Evolutionary conservation across 2,113 vertebrate species (phyloP).

Genomic region (Nothocercus nigrocapillus): DNA sequence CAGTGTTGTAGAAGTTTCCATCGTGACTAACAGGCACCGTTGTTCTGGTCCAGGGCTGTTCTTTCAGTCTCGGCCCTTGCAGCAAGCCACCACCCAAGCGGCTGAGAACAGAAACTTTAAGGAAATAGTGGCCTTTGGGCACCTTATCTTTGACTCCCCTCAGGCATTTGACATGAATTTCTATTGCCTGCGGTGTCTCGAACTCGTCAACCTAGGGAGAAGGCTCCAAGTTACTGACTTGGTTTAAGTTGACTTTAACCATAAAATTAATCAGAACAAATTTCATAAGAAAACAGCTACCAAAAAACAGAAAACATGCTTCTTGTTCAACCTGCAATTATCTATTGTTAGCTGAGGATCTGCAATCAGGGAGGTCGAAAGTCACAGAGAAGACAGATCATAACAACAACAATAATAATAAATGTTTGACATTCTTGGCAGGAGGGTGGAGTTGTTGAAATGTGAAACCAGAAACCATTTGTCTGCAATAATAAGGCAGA

Average conservation of each 20-base stretch:
- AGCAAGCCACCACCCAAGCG: conserved; percentile 77
- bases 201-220: conserved; percentile 74
- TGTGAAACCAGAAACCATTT: conserved; percentile 61
- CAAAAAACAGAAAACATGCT: conserved; percentile 32
- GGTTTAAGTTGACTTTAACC: conserved; percentile 24
- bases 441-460: conserved; percentile 55
- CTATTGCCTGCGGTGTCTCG: conserved; percentile 71
- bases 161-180: conserved; percentile 84
- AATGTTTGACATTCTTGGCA: conserved; percentile 12
- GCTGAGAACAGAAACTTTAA: conserved; percentile 83
- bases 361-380: conserved; percentile 74
- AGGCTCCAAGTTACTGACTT: conserved; percentile 72
- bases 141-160: conserved; percentile 89
- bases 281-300: conserved; percentile 37
- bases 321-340: conserved; percentile 72
- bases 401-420: background rate
- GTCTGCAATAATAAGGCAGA: conserved; percentile 45
- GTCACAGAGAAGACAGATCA: conserved; percentile 28
- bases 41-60: conserved; percentile 62
- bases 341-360: conserved; percentile 12
- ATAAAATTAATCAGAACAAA: conserved; percentile 53
- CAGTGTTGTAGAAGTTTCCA: conserved; percentile 83
- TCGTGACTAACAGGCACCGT: conserved; percentile 76
- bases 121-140: conserved; percentile 82
- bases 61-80: conserved; percentile 59